Evolutionary conservation across 2,113 vertebrate species (phyloP), one percentile per base, ranked within the genome.

Genomic region (Ammodytes dubius): DNA sequence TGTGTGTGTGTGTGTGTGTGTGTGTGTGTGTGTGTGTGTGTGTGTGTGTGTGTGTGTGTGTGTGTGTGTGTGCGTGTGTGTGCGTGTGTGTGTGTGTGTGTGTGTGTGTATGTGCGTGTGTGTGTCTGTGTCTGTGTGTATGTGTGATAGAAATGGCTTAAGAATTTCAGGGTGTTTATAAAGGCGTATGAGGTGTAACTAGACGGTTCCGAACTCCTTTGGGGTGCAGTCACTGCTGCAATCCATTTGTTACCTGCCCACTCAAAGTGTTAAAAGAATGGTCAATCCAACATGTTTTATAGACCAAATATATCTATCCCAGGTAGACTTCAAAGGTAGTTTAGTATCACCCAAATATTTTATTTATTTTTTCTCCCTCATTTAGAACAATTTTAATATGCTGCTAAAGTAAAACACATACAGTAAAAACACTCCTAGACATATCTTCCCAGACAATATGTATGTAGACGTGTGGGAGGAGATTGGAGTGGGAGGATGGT

Each of bases 291-390:
- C 61, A 43, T 57, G 12, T 7, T 19, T 68, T 8, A 19, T 72
- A 76, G 15, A 17, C 40, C n/a, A 27, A 52, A 74, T 12, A 74
- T 12, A 27, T 5, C 9, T 53, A 78, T 17, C 17, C 40, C n/a
- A 0, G 9, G 27, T 7, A 9, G n/a, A 77, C 68, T 83, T 86
- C 77, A 86, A 70, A 88, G 59, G 39, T 14, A 17, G 13, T 37
- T 70, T 77, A 46, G 79, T 59, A 66, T 60, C 52, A 37, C 35
- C 57, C 71, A 68, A 46, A 42, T 49, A 27, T 47, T 43, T n/a
- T 2, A 5, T 61, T 45, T 45, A 6, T 39, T 12, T 17, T 14
- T 35, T n/a, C 39, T 19, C 5, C 14, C 2, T 14, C 14, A 10
- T n/a, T 27, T 27, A 27, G 27, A 27, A 27, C 27, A 27, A 27